Evolutionary conservation across 2,797 vertebrate genomes (phyloP).

Genomic region (Rhinoraja longicauda): DNA sequence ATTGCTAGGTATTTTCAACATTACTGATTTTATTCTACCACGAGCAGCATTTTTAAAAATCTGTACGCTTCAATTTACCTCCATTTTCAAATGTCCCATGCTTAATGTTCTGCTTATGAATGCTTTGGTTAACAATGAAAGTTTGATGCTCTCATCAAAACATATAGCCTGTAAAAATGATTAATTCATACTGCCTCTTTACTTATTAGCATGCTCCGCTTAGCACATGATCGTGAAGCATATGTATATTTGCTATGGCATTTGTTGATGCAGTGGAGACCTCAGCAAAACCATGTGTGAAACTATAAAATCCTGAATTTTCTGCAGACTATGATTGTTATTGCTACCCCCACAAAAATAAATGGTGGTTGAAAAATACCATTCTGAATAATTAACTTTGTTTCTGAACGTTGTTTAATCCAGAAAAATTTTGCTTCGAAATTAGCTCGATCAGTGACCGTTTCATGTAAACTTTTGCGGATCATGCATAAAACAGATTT

Average conservation of each 20-base stretch:
- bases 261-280: background rate
- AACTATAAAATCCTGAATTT: background rate
- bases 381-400: background rate
- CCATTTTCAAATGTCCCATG: background rate
- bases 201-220: background rate
- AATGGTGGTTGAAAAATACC: background rate
- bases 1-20: background rate
- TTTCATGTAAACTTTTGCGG: too few relatives aligned
- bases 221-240: background rate
- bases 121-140: background rate
- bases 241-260: background rate
- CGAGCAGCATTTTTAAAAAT: too few relatives aligned
- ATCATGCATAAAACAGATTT: too few relatives aligned
- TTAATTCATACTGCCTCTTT: background rate
- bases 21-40: background rate
- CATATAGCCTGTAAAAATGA: background rate
- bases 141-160: background rate
- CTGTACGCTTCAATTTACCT: background rate
- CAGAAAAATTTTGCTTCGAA: background rate
- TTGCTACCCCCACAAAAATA: background rate
- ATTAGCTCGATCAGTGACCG: too few relatives aligned
- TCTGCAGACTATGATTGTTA: background rate
- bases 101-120: background rate
- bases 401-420: background rate
- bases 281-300: background rate